Base-by-base conservation (phyloP, 2,113 vertebrate genomes). In the Paralichthys olivaceus region DNA sequence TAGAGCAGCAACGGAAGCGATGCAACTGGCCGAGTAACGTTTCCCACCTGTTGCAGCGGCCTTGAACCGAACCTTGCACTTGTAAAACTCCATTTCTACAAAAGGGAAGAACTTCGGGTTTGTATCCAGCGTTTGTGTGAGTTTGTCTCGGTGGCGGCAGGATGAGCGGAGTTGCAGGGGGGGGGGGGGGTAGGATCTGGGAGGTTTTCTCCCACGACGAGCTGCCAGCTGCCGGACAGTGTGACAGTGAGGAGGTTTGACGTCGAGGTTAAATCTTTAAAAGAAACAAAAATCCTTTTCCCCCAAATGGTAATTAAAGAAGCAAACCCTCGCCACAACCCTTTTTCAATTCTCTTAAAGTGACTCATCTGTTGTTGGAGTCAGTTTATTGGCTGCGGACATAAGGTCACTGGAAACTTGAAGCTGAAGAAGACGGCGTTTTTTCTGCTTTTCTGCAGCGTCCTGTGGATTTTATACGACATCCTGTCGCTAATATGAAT, bases 181-280 rank as follows among this genome's bases (percentile, higher is more conserved):
- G 45, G 45, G 45, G 11, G 13, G 19, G 4, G 2, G 28, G 57
- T 28, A 67, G 80, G 28, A 64, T 26, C 19, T 9, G 82, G 87
- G 84, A 90, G 80, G 51, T 59, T 84, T 87, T 84, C 75, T 85
- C 68, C 58, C 84, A 87, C 81, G 65, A 25, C 72, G 58, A 47
- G 34, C 66, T 60, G 76, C 69, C 85, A 83, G 60, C 73, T 81
- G 60, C 72, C 49, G 37, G 14, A 61, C 29, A 34, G 45, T 43
- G 75, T 45, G 69, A 80, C 77, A 22, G 69, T 2, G 67, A 67
- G 69, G 77, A 71, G 71, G 74, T 69, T 69, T 75, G 23, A 81
- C 80, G 62, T 28, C 75, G 58, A 88, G 83, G 84, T 86, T 88
- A 81, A 51, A 25, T 23, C 81, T 89, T 93, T 78, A 87, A 90